These are phyloP conservation scores for Schlechtendalia chinensis DNA, from an alignment of 1,140 invertebrate species.

Conservation along the genomic window DNA sequence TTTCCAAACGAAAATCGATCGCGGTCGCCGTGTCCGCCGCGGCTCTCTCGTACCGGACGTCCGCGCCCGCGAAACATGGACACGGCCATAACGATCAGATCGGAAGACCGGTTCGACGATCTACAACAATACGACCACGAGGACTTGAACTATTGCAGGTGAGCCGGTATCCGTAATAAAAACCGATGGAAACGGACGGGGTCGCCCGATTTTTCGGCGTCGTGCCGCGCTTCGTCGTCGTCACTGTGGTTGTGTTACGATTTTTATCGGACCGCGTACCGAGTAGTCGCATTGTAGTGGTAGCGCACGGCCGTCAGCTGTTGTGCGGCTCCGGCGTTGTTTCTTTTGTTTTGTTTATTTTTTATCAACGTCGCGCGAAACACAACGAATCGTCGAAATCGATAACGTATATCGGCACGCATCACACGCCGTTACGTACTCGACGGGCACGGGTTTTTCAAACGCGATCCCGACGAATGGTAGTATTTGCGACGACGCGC, in stretches of 20 bases:
- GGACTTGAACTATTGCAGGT: slow-evolving; percentile 47
- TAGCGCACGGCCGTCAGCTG: slow-evolving; percentile 28
- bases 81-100: slow-evolving; percentile 40
- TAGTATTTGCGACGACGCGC: background rate
- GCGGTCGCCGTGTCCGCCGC: no score
- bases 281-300: no score
- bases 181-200: no score
- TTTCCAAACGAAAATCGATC: no score
- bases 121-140: slow-evolving; percentile 42
- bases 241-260: no score
- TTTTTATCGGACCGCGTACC: no score
- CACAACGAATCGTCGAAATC: background rate
- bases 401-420: background rate
- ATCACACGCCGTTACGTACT: background rate
- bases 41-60: no score
- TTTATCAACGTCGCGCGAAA: slow-evolving; percentile 4
- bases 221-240: no score
- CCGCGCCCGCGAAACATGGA: slow-evolving; percentile 1
- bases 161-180: background rate
- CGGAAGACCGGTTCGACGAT: slow-evolving; percentile 41
- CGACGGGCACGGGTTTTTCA: background rate
- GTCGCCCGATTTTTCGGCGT: no score
- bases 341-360: no score
- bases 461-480: no score
- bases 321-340: background rate